phyloP scores from a whole-genome alignment of 2,113 vertebrate genomes.

The Dicaeum eximium region DNA sequence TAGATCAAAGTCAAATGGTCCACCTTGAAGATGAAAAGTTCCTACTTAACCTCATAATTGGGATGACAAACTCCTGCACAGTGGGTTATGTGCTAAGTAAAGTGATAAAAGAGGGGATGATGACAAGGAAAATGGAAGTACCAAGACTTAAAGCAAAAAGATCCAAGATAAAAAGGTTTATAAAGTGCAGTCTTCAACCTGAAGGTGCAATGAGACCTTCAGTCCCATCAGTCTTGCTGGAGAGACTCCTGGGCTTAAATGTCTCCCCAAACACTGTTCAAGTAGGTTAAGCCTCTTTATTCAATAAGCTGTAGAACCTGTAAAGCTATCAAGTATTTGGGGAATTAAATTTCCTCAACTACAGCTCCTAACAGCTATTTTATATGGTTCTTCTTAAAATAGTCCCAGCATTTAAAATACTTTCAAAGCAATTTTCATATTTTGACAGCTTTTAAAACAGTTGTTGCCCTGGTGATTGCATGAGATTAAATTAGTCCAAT shows the following conservation, averaged over 20 bases:
- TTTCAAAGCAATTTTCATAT: not conserved
- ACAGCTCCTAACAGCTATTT: not conserved
- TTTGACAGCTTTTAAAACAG: not conserved
- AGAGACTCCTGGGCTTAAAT: not conserved
- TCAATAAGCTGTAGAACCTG: not conserved
- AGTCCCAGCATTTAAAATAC: not conserved
- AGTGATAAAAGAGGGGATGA: not conserved
- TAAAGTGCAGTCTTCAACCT: not conserved
- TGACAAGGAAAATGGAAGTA: not conserved
- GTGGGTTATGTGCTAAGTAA: not conserved
- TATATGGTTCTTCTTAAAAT: not conserved
- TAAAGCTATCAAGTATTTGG: not conserved
- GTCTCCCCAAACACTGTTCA: not conserved
- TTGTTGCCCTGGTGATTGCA: not conserved
- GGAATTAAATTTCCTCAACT: not conserved
- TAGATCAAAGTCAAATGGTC: constrained; percentile 8
- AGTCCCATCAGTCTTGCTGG: not conserved
- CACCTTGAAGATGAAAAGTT: not conserved
- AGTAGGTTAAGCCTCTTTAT: not conserved
- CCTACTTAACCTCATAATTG: not conserved
- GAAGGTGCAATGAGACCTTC: not conserved
- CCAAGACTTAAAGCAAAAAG: not conserved
- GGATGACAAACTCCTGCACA: not conserved
- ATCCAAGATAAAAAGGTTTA: not conserved
- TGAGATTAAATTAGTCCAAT: not conserved